phyloP scores from a whole-genome alignment of 2,888 invertebrate genomes.

The Zhuqinia jingwanae region DNA sequence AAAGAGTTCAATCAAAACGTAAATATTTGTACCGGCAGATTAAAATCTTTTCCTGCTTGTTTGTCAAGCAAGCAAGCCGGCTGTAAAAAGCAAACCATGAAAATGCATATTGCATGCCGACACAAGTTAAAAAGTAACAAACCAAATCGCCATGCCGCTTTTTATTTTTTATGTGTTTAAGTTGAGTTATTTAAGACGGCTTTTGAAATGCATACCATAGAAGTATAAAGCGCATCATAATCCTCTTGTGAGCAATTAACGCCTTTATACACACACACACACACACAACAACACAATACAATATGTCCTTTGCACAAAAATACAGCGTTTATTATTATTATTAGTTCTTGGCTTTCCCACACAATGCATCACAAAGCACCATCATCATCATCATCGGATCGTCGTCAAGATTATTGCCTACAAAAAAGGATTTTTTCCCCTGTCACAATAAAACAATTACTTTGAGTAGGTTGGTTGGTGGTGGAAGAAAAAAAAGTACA shows the following conservation, averaged over 20 bases:
- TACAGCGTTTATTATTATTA: background rate
- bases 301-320: background rate
- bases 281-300: too few relatives aligned
- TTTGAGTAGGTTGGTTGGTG: slow-evolving; percentile 13
- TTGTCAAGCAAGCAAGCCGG: too few relatives aligned
- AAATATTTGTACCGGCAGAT: too few relatives aligned
- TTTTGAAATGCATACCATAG: slow-evolving; percentile 23
- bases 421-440: background rate
- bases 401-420: background rate
- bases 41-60: too few relatives aligned
- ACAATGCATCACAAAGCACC: background rate
- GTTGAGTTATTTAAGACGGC: slow-evolving; percentile 2
- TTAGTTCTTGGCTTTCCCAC: slow-evolving; percentile 12
- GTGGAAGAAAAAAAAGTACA: background rate
- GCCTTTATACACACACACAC: slow-evolving; percentile 2
- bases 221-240: background rate
- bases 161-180: slow-evolving; percentile 5
- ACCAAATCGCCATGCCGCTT: background rate
- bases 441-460: slow-evolving; percentile 53
- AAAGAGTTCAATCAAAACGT: too few relatives aligned
- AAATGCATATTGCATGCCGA: too few relatives aligned
- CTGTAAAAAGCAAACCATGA: too few relatives aligned
- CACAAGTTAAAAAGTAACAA: too few relatives aligned
- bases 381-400: background rate
- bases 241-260: slow-evolving; percentile 22